Base-by-base conservation (phyloP, 2,888 invertebrate species). In the Leptogaster cylindrica region DNA sequence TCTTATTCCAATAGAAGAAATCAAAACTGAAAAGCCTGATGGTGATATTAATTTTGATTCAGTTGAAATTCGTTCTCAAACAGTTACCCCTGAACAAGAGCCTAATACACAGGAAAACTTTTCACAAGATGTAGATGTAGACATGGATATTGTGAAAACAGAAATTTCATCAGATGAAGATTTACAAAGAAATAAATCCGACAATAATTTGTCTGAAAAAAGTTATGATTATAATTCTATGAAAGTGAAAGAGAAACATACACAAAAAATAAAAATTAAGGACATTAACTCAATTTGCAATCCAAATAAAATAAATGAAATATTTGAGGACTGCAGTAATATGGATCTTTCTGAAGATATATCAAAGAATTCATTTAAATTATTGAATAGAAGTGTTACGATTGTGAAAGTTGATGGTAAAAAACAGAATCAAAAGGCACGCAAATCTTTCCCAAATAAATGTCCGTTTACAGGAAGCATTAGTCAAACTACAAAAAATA, bases 401-500 rank as follows among this genome's bases (percentile, higher is more conserved):
- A 39, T 65, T 8, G 39, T 51, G 39, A 51, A 41, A 8, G 28
- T 65, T 0, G 65, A 65, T 6, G 18, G 28, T 20, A 52, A 51
- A 31, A 65, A 10, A 7, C 63, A 61, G 18, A 68, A 36, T 25
- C 76, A 72, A 36, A 73, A 70, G 31, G 82, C 82, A 1, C 76
- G 78, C 5, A 83, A 82, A 74, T 76, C 80, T 2, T 81, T 82
- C 70, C 77, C 79, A 7, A 74, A 74, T 67, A 71, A 70, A 10
- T 70, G 33, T 2, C 46, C 55, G 20, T 65, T 67, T 10, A 55
- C 48, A 23, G 39, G 48, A 8, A 28, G 36, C 6, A n/a, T 46
- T 7, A 12, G 25, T 52, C 3, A 44, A 41, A 16, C 14, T 27
- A 6, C 18, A 8, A 10, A 23, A 51, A 51, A n/a, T 18, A 16